These are phyloP conservation scores for Amblyteles armatorius DNA, from an alignment of 2,888 invertebrate species.

Conservation along the genomic window DNA sequence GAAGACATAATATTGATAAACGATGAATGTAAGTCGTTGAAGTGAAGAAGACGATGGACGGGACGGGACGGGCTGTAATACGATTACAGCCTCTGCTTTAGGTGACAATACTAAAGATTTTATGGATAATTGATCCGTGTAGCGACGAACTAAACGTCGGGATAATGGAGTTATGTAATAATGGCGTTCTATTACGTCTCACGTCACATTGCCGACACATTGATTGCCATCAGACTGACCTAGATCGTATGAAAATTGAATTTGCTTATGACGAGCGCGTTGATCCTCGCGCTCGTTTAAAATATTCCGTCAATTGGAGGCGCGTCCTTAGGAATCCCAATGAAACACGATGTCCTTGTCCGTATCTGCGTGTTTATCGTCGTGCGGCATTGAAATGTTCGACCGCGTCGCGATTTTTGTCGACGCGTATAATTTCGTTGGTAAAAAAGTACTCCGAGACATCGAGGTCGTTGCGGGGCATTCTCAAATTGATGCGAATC, in stretches of 20 bases:
- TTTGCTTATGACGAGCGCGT: slow-evolving; percentile 51
- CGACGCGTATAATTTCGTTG: background rate
- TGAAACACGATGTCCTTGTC: slow-evolving; percentile 59
- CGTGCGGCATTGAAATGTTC: slow-evolving; percentile 59
- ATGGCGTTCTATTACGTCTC: slow-evolving; percentile 3
- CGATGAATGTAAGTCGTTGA: background rate
- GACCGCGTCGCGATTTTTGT: slow-evolving; percentile 3
- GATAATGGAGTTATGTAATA: slow-evolving; percentile 30
- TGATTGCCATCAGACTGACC: slow-evolving; percentile 62
- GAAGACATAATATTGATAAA: background rate
- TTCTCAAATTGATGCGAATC: background rate
- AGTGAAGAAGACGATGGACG: background rate
- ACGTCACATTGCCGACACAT: slow-evolving; percentile 44
- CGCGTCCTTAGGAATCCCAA: slow-evolving; percentile 58
- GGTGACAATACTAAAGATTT: background rate
- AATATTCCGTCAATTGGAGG: slow-evolving; percentile 51
- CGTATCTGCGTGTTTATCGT: slow-evolving; percentile 7
- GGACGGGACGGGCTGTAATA: background rate
- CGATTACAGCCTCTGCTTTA: background rate
- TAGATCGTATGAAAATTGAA: slow-evolving; percentile 63
- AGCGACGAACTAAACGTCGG: background rate
- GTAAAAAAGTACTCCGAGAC: background rate
- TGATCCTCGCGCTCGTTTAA: slow-evolving; percentile 58
- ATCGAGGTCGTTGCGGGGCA: background rate
- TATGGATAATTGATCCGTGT: background rate